Evolutionary conservation across 2,888 invertebrate species (phyloP), one percentile per base, ranked within the genome.

Genomic region (Drosophila phalerata): DNA sequence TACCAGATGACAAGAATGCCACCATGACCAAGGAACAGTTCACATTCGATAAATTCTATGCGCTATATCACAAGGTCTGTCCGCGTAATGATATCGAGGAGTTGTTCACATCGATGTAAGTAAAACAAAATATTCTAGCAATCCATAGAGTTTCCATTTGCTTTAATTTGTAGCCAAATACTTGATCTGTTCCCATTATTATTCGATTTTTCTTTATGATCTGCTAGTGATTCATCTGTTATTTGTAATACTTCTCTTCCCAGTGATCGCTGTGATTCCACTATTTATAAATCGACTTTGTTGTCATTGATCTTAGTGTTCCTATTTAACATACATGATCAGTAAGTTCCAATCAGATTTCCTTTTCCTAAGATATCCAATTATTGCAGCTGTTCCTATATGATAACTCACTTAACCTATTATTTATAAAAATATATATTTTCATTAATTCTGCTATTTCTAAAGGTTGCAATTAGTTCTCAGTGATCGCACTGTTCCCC

Each of bases 61-160:
- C 97, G 56, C 94, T 99, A 11, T 99, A 99, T 93, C 99, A 99
- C 92, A 99, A 98, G 94, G 99, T 99, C 90, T 99, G 99, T 91
- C 99, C 99, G 3, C 95, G 99, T 87, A 98, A 98, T 89, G 99
- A 99, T 92, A 99, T 99, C 85, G 99, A 99, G 90, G 99, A 99
- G 91, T 94, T 99, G 30, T 99, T 99, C 92, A 95, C 97, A 91
- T 96, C 97, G 71, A 96, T 99, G 99, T 99, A 94, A 96, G 98
- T 95, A 5, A 32, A 28, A 28, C 0, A 0, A 49, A 19, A 17
- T 34, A 32, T 32, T 32, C 11, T 11, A 2, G 32, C 1, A 32
- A 11, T 30, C 11, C n/a, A 5, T 37, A 5, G 34, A 37, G 34
- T 10, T 30, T 10, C 0, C 9, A n/a, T 30, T 30, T 30, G 1